phyloP scores from a whole-genome alignment of 2,113 vertebrate genomes.

The Setophaga kirtlandii region DNA sequence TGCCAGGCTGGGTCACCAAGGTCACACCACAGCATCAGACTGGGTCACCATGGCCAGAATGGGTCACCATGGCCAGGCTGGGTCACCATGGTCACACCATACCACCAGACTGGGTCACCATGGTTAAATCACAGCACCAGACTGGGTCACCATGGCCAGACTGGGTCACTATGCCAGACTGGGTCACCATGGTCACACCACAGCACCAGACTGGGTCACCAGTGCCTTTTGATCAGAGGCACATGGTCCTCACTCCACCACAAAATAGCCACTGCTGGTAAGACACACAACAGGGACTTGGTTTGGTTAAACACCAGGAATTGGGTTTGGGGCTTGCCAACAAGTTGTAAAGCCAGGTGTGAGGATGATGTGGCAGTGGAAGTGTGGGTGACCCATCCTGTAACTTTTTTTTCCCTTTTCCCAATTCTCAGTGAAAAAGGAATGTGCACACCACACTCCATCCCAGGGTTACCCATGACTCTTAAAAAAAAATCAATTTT shows the following conservation, averaged over 20 bases:
- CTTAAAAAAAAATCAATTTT: background rate
- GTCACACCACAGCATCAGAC: background rate
- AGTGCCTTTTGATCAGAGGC: background rate
- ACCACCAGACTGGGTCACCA: background rate
- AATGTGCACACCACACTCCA: accelerated
- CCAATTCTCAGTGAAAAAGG: background rate
- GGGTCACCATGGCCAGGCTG: background rate
- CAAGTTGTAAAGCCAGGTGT: background rate
- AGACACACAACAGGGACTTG: background rate
- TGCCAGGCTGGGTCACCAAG: background rate
- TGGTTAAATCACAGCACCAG: background rate
- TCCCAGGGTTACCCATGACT: background rate
- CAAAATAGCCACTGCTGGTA: background rate
- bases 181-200: too few species aligned
- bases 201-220: background rate
- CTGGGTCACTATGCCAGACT: too few species aligned
- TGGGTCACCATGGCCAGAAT: background rate
- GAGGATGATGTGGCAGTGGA: background rate
- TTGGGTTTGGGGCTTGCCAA: background rate
- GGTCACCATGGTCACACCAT: background rate
- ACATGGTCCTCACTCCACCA: background rate
- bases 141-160: background rate
- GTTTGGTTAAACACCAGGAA: background rate
- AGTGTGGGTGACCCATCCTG: background rate
- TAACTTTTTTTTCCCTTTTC: background rate